Evolutionary conservation across 1,140 invertebrate species (phyloP), one percentile per base, ranked within the genome.

Genomic region (Andricus grossulariae): DNA sequence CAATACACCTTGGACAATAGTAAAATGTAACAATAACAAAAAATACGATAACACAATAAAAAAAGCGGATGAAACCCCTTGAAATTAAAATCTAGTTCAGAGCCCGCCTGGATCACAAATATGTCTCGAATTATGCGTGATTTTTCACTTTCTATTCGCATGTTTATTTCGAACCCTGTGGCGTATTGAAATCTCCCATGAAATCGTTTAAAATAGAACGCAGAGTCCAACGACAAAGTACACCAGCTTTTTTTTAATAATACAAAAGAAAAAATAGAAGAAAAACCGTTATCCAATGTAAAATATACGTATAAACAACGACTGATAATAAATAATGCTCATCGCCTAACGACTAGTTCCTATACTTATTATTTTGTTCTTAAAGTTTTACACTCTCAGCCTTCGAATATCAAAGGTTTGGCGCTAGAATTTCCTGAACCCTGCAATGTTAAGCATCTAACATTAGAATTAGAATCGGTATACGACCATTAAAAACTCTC

Each of bases 301-400:
- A 66, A 66, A 66, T 21, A 66, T 32, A 66, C 12, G 57, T 39
- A 66, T 66, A 66, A 66, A 39, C 60, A 39, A 39, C 25, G 25
- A 66, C n/a, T 66, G 60, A 66, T 66, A 60, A 66, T 66, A 66
- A 66, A 66, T 66, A 66, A 66, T 66, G 60, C n/a, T 66, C 60
- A 66, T 16, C 39, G 60, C 32, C 60, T 66, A 66, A 66, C 32
- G 21, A 39, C 60, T 66, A 66, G 60, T 66, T 21, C 60, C 32
- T 66, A 66, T 66, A 32, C 32, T 66, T 66, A 66, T 66, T 66
- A 66, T 66, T 66, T 66, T 66, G 60, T 66, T 66, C 60, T 66
- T 66, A 66, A 66, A 66, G 60, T 66, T 66, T 66, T 66, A 66
- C 60, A 66, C 60, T 45, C 60, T 66, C 60, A 66, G 60, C 60